Evolutionary conservation across 2,797 vertebrate genomes (phyloP).

Genomic region (Sciaenops ocellatus): DNA sequence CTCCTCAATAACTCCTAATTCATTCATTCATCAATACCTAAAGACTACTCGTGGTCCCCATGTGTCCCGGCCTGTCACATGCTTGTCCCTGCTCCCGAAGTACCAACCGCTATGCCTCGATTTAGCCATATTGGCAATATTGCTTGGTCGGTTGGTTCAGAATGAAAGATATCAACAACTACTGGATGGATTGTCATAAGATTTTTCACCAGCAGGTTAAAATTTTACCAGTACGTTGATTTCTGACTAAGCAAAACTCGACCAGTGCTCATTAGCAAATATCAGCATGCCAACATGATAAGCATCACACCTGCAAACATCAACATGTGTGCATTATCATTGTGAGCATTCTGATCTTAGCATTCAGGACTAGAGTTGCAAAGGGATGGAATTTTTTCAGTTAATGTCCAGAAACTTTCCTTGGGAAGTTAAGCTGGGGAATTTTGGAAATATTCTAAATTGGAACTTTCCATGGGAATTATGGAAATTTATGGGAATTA

Average conservation of each 20-base stretch:
- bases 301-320: not conserved
- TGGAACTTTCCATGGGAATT: too few species aligned
- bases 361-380: not conserved
- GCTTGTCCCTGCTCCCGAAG: conserved; percentile 5
- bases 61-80: conserved; percentile 38
- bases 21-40: conserved; percentile 76
- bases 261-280: not conserved
- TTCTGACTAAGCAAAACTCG: not conserved
- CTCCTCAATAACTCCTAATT: conserved; percentile 75
- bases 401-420: too few species aligned
- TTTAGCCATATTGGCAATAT: not conserved
- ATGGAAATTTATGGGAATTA: too few species aligned
- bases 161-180: not conserved
- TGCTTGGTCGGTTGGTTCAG: not conserved
- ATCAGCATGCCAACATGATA: not conserved
- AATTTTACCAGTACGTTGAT: not conserved
- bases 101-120: not conserved
- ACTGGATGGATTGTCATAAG: not conserved
- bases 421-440: too few species aligned
- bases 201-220: not conserved
- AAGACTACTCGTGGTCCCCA: conserved; percentile 30
- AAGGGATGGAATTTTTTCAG: too few species aligned
- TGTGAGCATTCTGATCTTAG: not conserved
- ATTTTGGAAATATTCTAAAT: too few species aligned
- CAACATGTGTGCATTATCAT: not conserved